Conservation (phyloP, 2,113 vertebrate species). For the Pimephales promelas region DNA sequence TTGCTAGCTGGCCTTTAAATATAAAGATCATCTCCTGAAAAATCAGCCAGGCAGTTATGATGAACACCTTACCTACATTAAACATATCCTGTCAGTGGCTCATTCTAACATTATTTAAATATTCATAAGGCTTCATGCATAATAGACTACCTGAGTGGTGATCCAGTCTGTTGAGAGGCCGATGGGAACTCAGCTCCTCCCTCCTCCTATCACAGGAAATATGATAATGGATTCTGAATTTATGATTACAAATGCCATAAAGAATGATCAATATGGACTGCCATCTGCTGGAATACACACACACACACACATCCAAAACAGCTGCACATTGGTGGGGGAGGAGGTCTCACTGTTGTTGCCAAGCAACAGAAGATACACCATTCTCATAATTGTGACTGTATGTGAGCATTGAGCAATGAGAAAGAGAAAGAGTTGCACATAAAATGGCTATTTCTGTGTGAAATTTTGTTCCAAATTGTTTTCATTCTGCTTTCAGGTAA, state of each 20-base stretch:
- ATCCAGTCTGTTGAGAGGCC: constrained; percentile 28
- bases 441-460: not conserved
- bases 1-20: constrained; percentile 9
- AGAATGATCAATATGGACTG: constrained; percentile 29
- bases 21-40: not conserved
- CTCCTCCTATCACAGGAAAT: not conserved
- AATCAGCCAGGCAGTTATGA: constrained; percentile 12
- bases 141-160: constrained; percentile 27
- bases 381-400: constrained; percentile 43
- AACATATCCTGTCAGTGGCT: constrained; percentile 3
- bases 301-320: constrained; percentile 33
- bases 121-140: constrained; percentile 43
- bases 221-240: not conserved
- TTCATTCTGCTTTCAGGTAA: not conserved
- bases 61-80: constrained; percentile 17
- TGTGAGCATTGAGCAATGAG: not conserved
- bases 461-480: not conserved
- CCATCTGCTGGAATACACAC: constrained; percentile 35
- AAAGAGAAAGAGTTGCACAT: not conserved
- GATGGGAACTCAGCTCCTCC: constrained; percentile 7
- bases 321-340: constrained; percentile 29
- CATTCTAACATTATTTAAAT: constrained; percentile 39
- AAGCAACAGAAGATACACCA: constrained; percentile 52
- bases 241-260: constrained; percentile 15
- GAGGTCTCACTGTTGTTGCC: constrained; percentile 44